Evolutionary conservation across 2,113 vertebrate genomes (phyloP).

Genomic region (Cephalophus harveyi): DNA sequence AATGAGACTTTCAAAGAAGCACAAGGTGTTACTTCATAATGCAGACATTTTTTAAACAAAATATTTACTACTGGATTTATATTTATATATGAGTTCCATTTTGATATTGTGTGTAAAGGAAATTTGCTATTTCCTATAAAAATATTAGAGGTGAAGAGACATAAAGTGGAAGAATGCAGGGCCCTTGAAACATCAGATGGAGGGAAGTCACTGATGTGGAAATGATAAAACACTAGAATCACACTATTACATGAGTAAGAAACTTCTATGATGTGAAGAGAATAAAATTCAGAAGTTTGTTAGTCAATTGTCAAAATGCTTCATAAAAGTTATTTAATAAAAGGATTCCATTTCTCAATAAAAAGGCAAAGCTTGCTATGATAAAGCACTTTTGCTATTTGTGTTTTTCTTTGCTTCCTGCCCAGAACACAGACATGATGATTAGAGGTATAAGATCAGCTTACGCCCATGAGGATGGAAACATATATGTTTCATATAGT

Average conservation of each 20-base stretch:
- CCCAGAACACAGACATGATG: not conserved
- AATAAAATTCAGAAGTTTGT: not conserved
- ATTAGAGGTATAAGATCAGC: not conserved
- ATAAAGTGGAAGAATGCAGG: not conserved
- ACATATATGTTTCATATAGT: not conserved
- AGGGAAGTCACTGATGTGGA: not conserved
- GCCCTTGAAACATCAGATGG: not conserved
- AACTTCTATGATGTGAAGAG: not conserved
- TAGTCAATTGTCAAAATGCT: not conserved
- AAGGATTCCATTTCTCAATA: not conserved
- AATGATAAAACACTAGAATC: not conserved
- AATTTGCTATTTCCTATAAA: not conserved
- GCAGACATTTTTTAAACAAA: not conserved
- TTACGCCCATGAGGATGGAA: not conserved
- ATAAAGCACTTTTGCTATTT: not conserved
- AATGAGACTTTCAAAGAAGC: not conserved
- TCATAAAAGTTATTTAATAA: constrained; percentile 17
- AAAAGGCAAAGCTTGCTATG: not conserved
- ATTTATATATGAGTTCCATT: not conserved
- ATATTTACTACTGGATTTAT: not conserved
- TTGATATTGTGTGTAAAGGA: not conserved
- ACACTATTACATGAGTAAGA: not conserved
- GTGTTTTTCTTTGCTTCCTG: not conserved
- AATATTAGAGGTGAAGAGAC: not conserved
- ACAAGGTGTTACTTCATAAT: not conserved